These are phyloP conservation scores for Apodemus agrarius DNA, from an alignment of 2,797 vertebrate genomes.

Conservation along the genomic window DNA sequence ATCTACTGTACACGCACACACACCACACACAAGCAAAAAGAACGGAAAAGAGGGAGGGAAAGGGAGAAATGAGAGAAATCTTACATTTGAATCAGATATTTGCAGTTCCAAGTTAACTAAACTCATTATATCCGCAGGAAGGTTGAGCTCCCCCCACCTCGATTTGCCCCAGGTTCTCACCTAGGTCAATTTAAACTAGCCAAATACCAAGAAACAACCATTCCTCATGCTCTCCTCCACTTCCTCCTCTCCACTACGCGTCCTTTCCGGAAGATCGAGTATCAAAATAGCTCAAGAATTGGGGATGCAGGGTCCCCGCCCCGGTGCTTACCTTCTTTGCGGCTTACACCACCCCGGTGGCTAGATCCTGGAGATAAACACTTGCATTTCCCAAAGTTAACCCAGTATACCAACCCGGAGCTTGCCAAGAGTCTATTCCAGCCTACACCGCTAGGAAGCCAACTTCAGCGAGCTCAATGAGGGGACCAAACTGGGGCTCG, in stretches of 20 bases:
- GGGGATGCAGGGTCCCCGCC: slow-evolving; percentile 75
- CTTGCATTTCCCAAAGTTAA: slow-evolving; percentile 99
- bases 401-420: slow-evolving; percentile 90
- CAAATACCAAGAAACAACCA: slow-evolving; percentile 83
- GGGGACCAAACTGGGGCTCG: slow-evolving; percentile 89
- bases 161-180: slow-evolving; percentile 78
- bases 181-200: slow-evolving; percentile 85
- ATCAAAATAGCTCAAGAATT: slow-evolving; percentile 78
- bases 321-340: slow-evolving; percentile 95
- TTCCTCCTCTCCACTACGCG: slow-evolving; percentile 64
- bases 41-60: slow-evolving; percentile 72
- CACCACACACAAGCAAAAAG: slow-evolving; percentile 72
- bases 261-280: slow-evolving; percentile 68
- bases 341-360: slow-evolving; percentile 95
- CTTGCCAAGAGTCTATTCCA: slow-evolving; percentile 90
- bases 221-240: slow-evolving; percentile 62
- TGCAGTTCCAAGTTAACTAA: slow-evolving; percentile 85
- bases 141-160: slow-evolving; percentile 68
- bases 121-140: slow-evolving; percentile 84
- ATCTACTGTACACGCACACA: slow-evolving; percentile 71
- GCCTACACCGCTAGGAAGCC: slow-evolving; percentile 90
- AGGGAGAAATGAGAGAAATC: slow-evolving; percentile 67
- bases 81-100: slow-evolving; percentile 82
- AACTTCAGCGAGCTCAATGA: slow-evolving; percentile 92
- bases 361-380: slow-evolving; percentile 96